phyloP scores from a whole-genome alignment of 2,888 invertebrate genomes.

The Tachina grossa region DNA sequence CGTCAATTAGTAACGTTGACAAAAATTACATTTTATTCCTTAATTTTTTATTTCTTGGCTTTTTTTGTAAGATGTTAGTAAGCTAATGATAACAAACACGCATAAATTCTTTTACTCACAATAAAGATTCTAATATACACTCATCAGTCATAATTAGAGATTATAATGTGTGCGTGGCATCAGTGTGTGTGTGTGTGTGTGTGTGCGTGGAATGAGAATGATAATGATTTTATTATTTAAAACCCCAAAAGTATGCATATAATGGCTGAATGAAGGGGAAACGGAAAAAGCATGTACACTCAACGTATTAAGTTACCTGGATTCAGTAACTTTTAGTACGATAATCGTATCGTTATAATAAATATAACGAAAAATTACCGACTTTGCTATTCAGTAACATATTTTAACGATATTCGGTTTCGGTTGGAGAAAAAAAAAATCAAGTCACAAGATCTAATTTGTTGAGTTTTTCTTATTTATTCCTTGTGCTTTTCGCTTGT shows the following conservation, averaged over 20 bases:
- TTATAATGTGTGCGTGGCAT: conserved; percentile 8
- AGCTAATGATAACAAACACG: neutral
- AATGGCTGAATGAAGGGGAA: neutral
- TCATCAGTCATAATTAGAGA: neutral
- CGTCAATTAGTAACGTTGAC: conserved; percentile 36
- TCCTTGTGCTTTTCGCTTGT: too few relatives aligned
- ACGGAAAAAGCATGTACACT: neutral
- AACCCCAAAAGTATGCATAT: neutral
- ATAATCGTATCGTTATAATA: too few relatives aligned
- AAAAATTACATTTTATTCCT: conserved; percentile 18
- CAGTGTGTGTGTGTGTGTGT: neutral
- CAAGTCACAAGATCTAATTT: too few relatives aligned
- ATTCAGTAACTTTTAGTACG: too few relatives aligned
- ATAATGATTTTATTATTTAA: conserved; percentile 37
- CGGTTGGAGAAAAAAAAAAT: too few relatives aligned
- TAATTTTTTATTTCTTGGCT: neutral
- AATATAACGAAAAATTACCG: too few relatives aligned
- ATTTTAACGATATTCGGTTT: too few relatives aligned
- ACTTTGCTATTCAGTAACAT: too few relatives aligned
- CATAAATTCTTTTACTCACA: neutral
- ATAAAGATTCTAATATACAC: neutral
- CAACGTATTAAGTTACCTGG: too few relatives aligned
- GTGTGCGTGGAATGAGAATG: too few relatives aligned
- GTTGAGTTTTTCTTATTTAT: too few relatives aligned
- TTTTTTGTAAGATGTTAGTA: conserved; percentile 18